A percentile compares a stretch with the other conserved stretches of the same genome.
Evolutionary conservation across 1,140 invertebrate species (phyloP).

Genomic region (Lepidotrigona ventralis): DNA sequence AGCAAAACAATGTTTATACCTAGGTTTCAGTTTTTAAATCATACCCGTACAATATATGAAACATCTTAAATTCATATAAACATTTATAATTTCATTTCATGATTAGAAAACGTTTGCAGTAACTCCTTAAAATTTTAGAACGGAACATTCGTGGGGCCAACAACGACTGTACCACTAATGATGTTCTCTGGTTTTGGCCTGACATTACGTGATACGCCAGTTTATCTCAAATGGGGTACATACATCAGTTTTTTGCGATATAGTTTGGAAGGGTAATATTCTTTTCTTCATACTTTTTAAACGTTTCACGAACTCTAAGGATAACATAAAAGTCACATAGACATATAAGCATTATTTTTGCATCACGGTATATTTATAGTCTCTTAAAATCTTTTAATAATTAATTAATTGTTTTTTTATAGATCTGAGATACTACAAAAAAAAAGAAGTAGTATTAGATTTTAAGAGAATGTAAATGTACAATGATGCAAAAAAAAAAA

Average conservation of each 20-base stretch:
- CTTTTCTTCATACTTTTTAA: neutral
- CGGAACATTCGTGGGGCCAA: constrained; percentile 90
- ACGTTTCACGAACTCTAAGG: neutral
- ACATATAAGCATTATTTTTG: neutral
- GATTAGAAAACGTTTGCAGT: neutral
- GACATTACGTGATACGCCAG: constrained; percentile 87
- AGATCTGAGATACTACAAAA: too few species aligned
- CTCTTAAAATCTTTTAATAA: neutral
- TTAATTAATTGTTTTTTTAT: too few species aligned
- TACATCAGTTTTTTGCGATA: constrained; percentile 94
- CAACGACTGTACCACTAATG: constrained; percentile 90
- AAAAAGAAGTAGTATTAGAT: too few species aligned
- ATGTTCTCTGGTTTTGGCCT: constrained; percentile 93
- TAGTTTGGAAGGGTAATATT: constrained; percentile 88
- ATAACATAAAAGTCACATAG: neutral
- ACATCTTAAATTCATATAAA: neutral
- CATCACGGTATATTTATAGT: neutral
- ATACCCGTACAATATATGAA: neutral
- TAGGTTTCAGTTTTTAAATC: neutral
- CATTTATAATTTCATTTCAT: neutral
- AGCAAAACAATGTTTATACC: too few species aligned
- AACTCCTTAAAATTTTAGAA: constrained; percentile 80
- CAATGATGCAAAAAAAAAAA: too few species aligned
- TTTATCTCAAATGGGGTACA: constrained; percentile 92
- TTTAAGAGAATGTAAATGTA: too few species aligned